These are phyloP conservation scores for Aptenodytes patagonicus DNA, from an alignment of 2,113 vertebrate species.

Conservation along the genomic window DNA sequence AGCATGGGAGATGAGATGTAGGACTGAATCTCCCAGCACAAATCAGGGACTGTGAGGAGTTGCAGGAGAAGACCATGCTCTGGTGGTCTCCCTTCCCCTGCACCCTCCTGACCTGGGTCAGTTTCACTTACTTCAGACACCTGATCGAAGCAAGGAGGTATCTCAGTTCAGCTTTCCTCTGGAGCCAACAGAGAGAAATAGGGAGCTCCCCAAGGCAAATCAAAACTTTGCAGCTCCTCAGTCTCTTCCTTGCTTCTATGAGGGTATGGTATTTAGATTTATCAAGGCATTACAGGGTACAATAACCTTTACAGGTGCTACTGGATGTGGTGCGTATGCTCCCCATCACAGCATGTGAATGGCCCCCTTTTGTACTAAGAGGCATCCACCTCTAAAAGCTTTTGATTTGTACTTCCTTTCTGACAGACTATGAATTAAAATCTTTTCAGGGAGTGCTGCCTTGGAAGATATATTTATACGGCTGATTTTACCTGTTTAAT, in stretches of 20 bases:
- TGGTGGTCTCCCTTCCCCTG: neutral
- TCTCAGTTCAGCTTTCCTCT: neutral
- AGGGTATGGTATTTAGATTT: neutral
- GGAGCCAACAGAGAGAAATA: neutral
- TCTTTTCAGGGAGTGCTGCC: neutral
- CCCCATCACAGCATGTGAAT: neutral
- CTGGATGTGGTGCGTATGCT: rapidly evolving
- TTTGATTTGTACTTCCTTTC: neutral
- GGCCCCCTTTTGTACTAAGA: neutral
- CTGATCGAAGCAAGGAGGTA: neutral
- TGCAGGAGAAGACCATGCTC: neutral
- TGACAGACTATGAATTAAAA: neutral
- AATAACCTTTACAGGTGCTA: neutral
- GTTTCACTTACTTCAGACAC: neutral
- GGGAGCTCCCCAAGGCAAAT: neutral
- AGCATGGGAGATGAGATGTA: neutral
- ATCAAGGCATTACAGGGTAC: neutral
- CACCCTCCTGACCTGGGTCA: neutral
- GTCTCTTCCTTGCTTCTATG: neutral
- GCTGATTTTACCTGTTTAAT: neutral
- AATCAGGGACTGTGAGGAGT: neutral
- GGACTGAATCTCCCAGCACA: neutral
- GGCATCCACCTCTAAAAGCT: neutral
- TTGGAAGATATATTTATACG: neutral
- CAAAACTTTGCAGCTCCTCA: neutral